Evolutionary conservation across 2,113 vertebrate species (phyloP).

Genomic region (Picathartes gymnocephalus): DNA sequence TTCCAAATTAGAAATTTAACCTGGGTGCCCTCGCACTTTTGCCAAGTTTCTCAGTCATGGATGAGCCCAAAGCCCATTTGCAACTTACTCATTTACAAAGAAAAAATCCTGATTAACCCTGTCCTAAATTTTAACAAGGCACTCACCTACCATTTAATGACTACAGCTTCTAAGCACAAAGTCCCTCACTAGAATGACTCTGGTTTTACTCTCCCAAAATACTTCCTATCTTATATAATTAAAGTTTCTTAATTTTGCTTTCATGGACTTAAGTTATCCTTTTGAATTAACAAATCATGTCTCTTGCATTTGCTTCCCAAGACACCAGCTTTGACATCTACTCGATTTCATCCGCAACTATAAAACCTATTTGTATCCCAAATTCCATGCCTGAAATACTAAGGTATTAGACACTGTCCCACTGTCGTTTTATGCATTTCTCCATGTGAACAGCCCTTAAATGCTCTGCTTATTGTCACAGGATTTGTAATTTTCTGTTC

Average conservation of each 20-base stretch:
- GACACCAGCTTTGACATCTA: background rate
- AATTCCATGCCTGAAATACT: background rate
- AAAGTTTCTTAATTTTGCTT: background rate
- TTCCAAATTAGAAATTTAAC: background rate
- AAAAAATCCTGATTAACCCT: background rate
- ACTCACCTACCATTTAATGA: background rate
- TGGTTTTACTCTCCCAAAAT: background rate
- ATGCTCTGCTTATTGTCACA: background rate
- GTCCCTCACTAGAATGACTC: background rate
- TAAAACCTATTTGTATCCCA: background rate
- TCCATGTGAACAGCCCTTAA: background rate
- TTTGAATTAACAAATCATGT: background rate
- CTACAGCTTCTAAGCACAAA: background rate
- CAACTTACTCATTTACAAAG: background rate
- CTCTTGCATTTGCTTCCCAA: background rate
- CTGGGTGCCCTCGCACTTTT: background rate
- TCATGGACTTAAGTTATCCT: background rate
- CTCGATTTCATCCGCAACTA: background rate
- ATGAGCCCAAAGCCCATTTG: background rate
- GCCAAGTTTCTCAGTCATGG: background rate
- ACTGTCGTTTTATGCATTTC: background rate
- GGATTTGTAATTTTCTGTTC: background rate
- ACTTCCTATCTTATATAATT: background rate
- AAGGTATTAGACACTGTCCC: background rate
- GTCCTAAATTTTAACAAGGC: background rate